These are phyloP conservation scores for Lingula anatina DNA, from an alignment of 2,888 invertebrate genomes.

Conservation along the genomic window DNA sequence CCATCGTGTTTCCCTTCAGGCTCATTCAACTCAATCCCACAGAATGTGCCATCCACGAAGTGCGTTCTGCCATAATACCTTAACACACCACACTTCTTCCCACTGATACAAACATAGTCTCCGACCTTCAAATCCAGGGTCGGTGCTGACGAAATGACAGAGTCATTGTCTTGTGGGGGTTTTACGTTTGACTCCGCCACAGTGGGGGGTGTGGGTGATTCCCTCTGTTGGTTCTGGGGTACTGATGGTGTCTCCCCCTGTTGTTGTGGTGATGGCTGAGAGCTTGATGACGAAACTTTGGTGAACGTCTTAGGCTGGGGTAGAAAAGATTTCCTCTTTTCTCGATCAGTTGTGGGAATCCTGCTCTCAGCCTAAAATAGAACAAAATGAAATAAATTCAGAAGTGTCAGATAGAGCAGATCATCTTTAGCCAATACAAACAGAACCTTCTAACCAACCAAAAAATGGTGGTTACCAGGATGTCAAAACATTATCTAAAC, in stretches of 20 bases:
- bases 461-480: no score
- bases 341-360: slow-evolving; percentile 8
- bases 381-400: no score
- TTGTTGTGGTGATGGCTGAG: neutral
- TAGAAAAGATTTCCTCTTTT: slow-evolving; percentile 26
- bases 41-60: slow-evolving; percentile 60
- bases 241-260: no score
- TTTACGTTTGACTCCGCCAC: neutral
- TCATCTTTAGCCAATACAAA: no score
- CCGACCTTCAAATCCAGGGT: slow-evolving; percentile 43
- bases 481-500: no score
- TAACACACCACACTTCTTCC: slow-evolving; percentile 56
- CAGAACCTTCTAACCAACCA: no score
- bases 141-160: slow-evolving; percentile 14
- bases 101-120: slow-evolving; percentile 52
- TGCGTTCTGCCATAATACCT: slow-evolving; percentile 59
- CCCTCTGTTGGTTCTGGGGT: no score
- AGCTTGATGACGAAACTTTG: slow-evolving; percentile 3
- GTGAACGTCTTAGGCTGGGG: slow-evolving; percentile 16
- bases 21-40: slow-evolving; percentile 62
- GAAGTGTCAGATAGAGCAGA: no score
- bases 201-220: no score
- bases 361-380: slow-evolving; percentile 11
- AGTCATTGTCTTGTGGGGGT: slow-evolving; percentile 11
- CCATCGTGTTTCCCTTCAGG: slow-evolving; percentile 64